These are phyloP conservation scores for Danaus melanippus DNA, from an alignment of 1,140 invertebrate genomes.

Conservation along the genomic window DNA sequence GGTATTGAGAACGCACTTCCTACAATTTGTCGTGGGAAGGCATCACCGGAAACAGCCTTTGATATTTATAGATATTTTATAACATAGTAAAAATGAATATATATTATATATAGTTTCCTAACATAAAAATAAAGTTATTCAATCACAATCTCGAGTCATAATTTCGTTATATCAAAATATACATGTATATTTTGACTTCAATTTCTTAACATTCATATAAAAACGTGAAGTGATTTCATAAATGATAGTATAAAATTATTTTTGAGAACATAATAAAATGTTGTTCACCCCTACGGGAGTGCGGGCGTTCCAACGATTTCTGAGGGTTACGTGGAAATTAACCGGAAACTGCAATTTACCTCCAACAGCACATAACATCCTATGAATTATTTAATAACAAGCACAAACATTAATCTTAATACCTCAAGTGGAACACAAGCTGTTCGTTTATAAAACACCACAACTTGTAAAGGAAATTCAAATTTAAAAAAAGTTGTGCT, in stretches of 20 bases:
- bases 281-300: conserved; percentile 18
- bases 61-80: conserved; percentile 5
- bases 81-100: conserved; percentile 14
- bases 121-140: no score
- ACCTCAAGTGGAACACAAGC: not conserved
- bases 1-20: conserved; percentile 46
- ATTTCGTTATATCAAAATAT: no score
- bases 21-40: conserved; percentile 54
- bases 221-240: no score
- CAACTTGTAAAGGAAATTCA: conserved; percentile 2
- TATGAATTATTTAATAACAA: conserved; percentile 5
- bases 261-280: conserved; percentile 19
- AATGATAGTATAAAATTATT: no score
- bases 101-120: no score
- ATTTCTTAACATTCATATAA: no score
- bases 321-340: conserved; percentile 35
- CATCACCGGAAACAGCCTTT: conserved; percentile 31
- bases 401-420: not conserved
- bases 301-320: conserved; percentile 7
- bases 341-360: conserved; percentile 44
- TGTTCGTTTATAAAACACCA: not conserved
- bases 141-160: no score
- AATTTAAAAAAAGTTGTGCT: conserved; percentile 1
- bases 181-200: no score
- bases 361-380: conserved; percentile 30